phyloP scores from a whole-genome alignment of 2,888 invertebrate species.

The Incurvaria masculella region DNA sequence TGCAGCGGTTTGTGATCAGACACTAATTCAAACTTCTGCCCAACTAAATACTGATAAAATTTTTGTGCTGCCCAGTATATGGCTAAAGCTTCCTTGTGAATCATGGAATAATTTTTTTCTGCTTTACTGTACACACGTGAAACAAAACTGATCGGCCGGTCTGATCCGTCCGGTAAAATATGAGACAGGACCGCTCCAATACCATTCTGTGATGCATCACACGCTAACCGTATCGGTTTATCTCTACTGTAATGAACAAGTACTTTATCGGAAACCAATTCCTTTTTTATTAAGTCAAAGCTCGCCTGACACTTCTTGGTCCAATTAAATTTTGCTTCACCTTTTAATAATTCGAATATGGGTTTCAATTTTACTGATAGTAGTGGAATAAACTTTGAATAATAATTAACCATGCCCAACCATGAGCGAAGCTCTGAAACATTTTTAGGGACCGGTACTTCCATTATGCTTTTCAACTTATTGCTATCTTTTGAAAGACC shows the following conservation, averaged over 20 bases:
- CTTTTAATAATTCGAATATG: conserved; percentile 4
- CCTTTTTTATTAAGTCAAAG: neutral
- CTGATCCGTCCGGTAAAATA: conserved; percentile 18
- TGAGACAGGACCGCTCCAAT: conserved; percentile 18
- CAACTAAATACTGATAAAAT: conserved; percentile 26
- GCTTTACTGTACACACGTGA: conserved; percentile 21
- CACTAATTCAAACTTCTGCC: conserved; percentile 20
- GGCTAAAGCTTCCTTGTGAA: conserved; percentile 24
- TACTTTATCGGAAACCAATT: conserved; percentile 9
- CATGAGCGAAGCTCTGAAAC: conserved; percentile 3
- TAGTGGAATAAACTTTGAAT: conserved; percentile 10
- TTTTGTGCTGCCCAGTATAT: conserved; percentile 24
- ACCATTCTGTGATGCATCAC: conserved; percentile 21
- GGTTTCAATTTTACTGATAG: conserved; percentile 6
- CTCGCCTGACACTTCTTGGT: neutral
- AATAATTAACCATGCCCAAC: conserved; percentile 11
- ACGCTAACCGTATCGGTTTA: conserved; percentile 18
- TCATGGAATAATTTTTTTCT: conserved; percentile 24
- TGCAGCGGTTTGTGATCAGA: conserved; percentile 25
- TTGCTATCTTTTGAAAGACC: conserved; percentile 9
- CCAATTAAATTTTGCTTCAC: conserved; percentile 2
- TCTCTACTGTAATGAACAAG: conserved; percentile 15
- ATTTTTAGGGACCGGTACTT: conserved; percentile 3
- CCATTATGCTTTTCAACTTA: conserved; percentile 5
- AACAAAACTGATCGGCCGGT: conserved; percentile 21